Evolutionary conservation across 2,888 invertebrate genomes (phyloP), one percentile per base, ranked within the genome.

Genomic region (Leucophora obtusa): DNA sequence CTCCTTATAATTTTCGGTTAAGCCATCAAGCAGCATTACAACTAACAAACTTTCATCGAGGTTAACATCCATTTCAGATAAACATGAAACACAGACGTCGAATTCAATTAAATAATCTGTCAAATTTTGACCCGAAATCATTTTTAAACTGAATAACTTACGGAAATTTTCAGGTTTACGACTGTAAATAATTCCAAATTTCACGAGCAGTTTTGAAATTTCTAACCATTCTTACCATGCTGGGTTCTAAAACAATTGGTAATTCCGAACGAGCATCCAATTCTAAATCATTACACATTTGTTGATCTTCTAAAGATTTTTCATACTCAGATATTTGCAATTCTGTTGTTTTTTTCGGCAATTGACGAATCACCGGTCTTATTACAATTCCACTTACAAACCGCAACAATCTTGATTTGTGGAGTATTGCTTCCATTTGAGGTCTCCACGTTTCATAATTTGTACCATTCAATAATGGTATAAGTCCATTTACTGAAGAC

Each of bases 121-220:
- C 35, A 63, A 15, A 7, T 15, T 17, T 38, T 63, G 62, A 10
- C 1, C 24, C 8, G 24, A 58, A 9, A 11, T 6, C 74, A 66
- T 74, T 66, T 51, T 74, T 33, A 74, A 51, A 74, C 18, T 74
- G 8, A 66, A 15, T 28, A 74, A 65, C 59, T 74, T 74, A 65
- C 53, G 59, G 24, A 58, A 74, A 24, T 35, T n/a, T 33, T 74
- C 53, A 3, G 58, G 38, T 59, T 74, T 66, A 3, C 59, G 50
- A 38, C 74, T 72, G 50, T 17, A 72, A 50, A 35, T 72, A 54
- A 35, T 43, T 65, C 65, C 50, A 73, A n/a, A 72, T 53, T 21
- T 71, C n/a, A n/a, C n/a, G n/a, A n/a, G n/a, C n/a, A n/a, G n/a
- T n/a, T n/a, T n/a, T n/a, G n/a, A n/a, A n/a, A 35, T 73, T 73